A percentile compares a stretch with the other conserved stretches of the same genome.
These are phyloP conservation scores for Hemicordylus capensis DNA, from an alignment of 2,113 vertebrate genomes.

Conservation along the genomic window DNA sequence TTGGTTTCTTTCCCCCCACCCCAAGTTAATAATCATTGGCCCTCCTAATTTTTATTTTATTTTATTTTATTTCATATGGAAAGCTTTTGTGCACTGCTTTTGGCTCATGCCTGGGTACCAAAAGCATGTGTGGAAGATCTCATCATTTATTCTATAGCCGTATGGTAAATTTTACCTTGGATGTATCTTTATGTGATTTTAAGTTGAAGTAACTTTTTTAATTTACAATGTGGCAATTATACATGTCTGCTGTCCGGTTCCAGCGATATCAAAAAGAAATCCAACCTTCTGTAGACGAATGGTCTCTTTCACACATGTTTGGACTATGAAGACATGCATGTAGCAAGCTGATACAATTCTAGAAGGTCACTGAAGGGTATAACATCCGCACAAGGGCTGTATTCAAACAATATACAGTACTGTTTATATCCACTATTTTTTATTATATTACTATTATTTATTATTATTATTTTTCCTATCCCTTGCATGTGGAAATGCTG, in stretches of 20 bases:
- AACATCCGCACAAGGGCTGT: slow-evolving; percentile 86
- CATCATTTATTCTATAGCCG: slow-evolving; percentile 79
- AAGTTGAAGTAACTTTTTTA: slow-evolving; percentile 73
- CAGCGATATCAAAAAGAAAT: slow-evolving; percentile 81
- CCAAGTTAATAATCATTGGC: slow-evolving; percentile 56
- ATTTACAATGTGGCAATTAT: slow-evolving; percentile 79
- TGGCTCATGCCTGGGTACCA: slow-evolving; percentile 78
- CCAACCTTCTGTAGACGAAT: slow-evolving; percentile 79
- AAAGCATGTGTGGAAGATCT: slow-evolving; percentile 80
- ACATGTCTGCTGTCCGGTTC: slow-evolving; percentile 76
- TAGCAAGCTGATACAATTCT: slow-evolving; percentile 81
- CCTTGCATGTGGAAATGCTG: slow-evolving; percentile 86
- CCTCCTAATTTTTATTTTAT: slow-evolving; percentile 58
- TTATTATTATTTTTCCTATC: slow-evolving; percentile 63
- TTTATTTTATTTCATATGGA: slow-evolving; percentile 67
- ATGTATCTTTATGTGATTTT: slow-evolving; percentile 75
- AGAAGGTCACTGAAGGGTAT: slow-evolving; percentile 87
- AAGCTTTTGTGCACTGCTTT: slow-evolving; percentile 88
- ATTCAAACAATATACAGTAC: slow-evolving; percentile 82
- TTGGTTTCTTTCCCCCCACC: slow-evolving; percentile 49
- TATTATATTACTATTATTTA: slow-evolving; percentile 44
- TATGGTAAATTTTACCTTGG: slow-evolving; percentile 66
- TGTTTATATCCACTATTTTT: slow-evolving; percentile 73
- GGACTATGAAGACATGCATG: slow-evolving; percentile 91
- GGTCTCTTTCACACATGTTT: slow-evolving; percentile 90